Percentiles rank a stretch among this genome's conserved stretches.
phyloP scores from a whole-genome alignment of 2,888 invertebrate species.

The Seira musarum region DNA sequence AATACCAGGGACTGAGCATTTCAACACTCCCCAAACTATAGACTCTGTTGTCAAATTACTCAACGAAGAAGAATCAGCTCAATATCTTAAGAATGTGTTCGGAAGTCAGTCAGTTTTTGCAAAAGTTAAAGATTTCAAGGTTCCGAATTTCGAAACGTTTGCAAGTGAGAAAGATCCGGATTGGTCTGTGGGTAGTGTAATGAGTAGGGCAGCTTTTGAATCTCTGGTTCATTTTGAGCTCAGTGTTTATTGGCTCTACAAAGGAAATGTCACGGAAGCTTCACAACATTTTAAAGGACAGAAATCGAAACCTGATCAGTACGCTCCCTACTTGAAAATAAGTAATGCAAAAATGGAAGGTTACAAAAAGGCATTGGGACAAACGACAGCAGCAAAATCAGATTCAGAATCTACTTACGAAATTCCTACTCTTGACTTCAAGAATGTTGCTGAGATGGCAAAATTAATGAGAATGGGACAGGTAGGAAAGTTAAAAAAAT shows the following conservation, averaged over 20 bases:
- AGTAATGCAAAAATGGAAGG: conserved; percentile 62
- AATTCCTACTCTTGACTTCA: conserved; percentile 42
- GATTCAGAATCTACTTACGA: conserved; percentile 28
- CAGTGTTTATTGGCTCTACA: conserved; percentile 65
- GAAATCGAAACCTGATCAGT: conserved; percentile 62
- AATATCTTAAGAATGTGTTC: conserved; percentile 54
- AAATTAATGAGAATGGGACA: conserved; percentile 56
- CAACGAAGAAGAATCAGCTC: conserved; percentile 59
- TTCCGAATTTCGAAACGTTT: conserved; percentile 56
- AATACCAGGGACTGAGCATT: conserved; percentile 43
- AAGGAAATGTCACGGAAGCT: conserved; percentile 62
- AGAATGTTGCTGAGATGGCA: conserved; percentile 52
- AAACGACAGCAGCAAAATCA: conserved; percentile 36
- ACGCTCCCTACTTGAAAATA: conserved; percentile 66
- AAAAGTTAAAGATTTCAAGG: conserved; percentile 47
- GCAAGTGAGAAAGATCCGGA: conserved; percentile 47
- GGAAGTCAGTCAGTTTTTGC: conserved; percentile 43
- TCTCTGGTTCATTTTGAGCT: conserved; percentile 68
- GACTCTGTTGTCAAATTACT: conserved; percentile 64
- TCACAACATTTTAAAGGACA: conserved; percentile 65
- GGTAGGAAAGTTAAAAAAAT: conserved; percentile 46
- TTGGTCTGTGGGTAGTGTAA: conserved; percentile 55
- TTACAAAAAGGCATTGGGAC: conserved; percentile 61
- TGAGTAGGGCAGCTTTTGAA: conserved; percentile 55
- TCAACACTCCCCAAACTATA: conserved; percentile 41